Evolutionary conservation across 2,113 vertebrate species (phyloP), one percentile per base, ranked within the genome.

Genomic region (Ceyx melanurus): DNA sequence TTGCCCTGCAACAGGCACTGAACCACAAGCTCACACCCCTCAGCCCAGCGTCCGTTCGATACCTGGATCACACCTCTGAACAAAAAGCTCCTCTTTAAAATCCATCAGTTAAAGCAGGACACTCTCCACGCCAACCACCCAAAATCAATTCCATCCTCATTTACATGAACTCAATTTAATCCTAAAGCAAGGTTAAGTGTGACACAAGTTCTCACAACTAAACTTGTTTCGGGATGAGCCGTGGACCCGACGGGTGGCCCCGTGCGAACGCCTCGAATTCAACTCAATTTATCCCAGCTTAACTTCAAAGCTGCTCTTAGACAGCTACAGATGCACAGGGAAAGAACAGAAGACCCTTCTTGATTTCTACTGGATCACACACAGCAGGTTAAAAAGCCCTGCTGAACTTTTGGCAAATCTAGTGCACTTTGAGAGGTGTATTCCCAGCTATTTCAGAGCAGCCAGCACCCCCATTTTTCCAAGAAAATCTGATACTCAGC

Each of bases 121-220:
- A 54, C 64, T 40, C 26, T 85, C 66, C 50, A 11, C 5, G 25
- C 4, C 72, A 93, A 40, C 72, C 88, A 54, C 94, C 86, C 86
- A 20, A 23, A 86, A 94, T 94, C 94, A 77, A 90, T 94, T 43
- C 90, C 45, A 54, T 45, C 80, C 86, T 93, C 17, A 94, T 95
- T 93, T 88, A 70, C 94, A 95, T 82, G 2, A 58, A 82, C 89
- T 86, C 86, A 23, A 68, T 86, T 74, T 77, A 83, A 93, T 95
- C 95, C 29, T 0, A 82, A 90, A 15, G 48, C 86, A 88, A 95
- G 94, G 91, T 86, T 84, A 94, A 86, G 53, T 8, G 77, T 51
- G 89, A 92, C 89, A 92, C 81, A 31, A 89, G 40, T 72, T 64
- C 93, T 65, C 2, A 13, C 89, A 65, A 50, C 89, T 72, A 2